These are phyloP conservation scores for Torymus aiolomorphi DNA, from an alignment of 2,888 invertebrate genomes.

Conservation along the genomic window DNA sequence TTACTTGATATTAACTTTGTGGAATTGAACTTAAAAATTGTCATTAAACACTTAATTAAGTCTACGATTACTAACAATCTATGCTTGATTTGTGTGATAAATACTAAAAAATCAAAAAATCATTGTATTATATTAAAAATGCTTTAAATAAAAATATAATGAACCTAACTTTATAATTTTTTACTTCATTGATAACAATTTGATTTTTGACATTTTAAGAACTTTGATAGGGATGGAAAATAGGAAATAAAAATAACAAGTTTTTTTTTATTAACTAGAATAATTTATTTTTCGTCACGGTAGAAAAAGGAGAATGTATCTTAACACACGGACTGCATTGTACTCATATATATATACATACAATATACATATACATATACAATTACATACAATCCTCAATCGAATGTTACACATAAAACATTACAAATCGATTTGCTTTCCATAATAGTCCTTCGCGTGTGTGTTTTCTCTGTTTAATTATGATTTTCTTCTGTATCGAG, in stretches of 20 bases:
- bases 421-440: conserved; percentile 70
- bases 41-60: no score
- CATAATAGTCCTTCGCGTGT: conserved; percentile 62
- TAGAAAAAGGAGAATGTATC: conserved; percentile 76
- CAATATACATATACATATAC: conserved; percentile 53
- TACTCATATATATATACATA: conserved; percentile 71
- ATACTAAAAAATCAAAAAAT: not conserved
- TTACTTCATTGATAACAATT: no score
- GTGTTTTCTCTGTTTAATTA: conserved; percentile 54
- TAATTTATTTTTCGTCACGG: conserved; percentile 75
- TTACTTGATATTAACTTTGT: no score
- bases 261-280: conserved; percentile 74
- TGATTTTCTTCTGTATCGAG: conserved; percentile 58
- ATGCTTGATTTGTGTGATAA: not conserved
- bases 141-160: not conserved
- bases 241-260: conserved; percentile 30
- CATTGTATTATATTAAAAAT: no score
- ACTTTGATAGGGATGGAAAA: not conserved
- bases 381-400: conserved; percentile 75
- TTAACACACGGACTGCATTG: conserved; percentile 75
- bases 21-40: no score
- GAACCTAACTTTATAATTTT: not conserved
- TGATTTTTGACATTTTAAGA: no score
- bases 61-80: no score
- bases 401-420: conserved; percentile 75